phyloP scores from a whole-genome alignment of 2,113 vertebrate genomes.

The Mastomys natalensis region DNA sequence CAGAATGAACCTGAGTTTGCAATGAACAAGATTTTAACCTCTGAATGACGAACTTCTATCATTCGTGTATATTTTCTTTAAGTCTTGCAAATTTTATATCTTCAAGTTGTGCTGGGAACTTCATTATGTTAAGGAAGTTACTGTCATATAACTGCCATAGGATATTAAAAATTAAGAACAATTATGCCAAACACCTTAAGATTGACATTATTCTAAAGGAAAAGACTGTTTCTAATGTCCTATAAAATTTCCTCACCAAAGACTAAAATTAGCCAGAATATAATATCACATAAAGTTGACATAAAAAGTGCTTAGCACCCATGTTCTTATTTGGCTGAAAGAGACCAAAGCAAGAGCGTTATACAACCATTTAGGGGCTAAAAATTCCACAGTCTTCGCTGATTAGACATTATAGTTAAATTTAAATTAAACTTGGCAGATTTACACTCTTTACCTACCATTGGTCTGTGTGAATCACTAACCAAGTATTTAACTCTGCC shows the following conservation, averaged over 20 bases:
- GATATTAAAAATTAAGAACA: background rate
- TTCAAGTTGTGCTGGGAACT: background rate
- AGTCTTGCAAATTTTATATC: background rate
- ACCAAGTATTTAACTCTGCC: background rate
- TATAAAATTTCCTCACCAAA: background rate
- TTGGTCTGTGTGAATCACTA: background rate
- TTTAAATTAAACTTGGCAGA: slow-evolving; percentile 47
- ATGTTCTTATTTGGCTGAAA: background rate
- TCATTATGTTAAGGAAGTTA: background rate
- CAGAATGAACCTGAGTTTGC: background rate
- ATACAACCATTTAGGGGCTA: background rate
- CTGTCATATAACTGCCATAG: background rate
- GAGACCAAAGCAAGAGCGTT: background rate
- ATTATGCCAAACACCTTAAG: slow-evolving; percentile 4
- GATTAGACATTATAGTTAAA: background rate
- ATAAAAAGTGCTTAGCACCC: background rate
- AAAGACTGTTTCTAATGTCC: background rate
- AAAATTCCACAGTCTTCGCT: background rate
- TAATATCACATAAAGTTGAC: background rate
- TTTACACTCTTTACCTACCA: background rate
- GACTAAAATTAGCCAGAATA: background rate
- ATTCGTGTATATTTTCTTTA: background rate
- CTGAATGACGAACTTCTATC: background rate
- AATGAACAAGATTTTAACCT: background rate
- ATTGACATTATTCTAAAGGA: background rate